Conservation (phyloP, 92 coral and sea anemone species). For the Metridium senile region DNA sequence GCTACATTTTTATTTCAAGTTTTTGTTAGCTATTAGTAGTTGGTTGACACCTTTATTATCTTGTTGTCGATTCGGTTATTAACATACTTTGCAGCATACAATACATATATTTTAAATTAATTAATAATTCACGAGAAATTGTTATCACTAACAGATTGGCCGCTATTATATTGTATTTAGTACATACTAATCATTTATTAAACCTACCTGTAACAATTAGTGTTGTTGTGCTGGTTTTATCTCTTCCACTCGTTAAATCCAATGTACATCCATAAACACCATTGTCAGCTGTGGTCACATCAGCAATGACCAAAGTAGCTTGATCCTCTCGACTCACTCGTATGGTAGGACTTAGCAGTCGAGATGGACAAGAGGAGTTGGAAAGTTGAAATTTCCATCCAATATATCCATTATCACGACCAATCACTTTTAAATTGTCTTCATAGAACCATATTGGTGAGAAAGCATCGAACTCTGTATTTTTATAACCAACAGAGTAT, state of each 20-base stretch:
- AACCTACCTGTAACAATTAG: constrained; percentile 7
- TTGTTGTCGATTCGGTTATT: too few relatives aligned
- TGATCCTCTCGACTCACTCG: constrained; percentile 10
- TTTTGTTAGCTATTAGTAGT: too few relatives aligned
- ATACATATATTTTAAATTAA: too few relatives aligned
- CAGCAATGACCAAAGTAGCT: constrained; percentile 10
- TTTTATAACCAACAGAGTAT: constrained; percentile 1
- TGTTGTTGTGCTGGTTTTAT: neutral
- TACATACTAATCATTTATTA: too few relatives aligned
- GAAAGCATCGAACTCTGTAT: neutral
- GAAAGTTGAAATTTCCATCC: neutral
- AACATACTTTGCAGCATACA: too few relatives aligned
- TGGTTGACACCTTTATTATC: too few relatives aligned
- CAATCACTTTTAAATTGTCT: neutral
- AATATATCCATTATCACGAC: neutral
- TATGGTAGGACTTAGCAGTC: constrained; percentile 4
- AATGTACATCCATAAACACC: neutral
- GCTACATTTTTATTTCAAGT: too few relatives aligned
- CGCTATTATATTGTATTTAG: too few relatives aligned
- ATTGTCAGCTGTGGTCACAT: constrained; percentile 15
- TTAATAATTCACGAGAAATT: too few relatives aligned
- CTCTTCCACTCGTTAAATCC: neutral
- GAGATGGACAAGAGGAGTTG: neutral
- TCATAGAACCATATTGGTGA: neutral
- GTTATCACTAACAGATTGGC: too few relatives aligned